These are phyloP conservation scores for Maconellicoccus hirsutus DNA, from an alignment of 1,140 invertebrate genomes.

Conservation along the genomic window DNA sequence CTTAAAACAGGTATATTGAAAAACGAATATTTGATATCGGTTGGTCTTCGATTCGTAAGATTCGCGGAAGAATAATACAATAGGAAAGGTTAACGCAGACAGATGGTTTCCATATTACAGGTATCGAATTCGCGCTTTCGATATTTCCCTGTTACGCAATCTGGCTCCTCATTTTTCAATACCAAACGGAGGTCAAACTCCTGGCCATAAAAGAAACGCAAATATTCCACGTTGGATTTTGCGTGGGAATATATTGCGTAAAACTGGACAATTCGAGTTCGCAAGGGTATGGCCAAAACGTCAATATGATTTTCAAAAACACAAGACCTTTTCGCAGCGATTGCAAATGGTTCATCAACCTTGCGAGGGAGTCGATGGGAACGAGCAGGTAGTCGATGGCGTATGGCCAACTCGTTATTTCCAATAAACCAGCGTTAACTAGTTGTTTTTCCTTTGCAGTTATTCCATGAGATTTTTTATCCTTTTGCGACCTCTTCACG, in stretches of 20 bases:
- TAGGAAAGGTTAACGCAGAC: neutral
- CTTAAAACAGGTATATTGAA: neutral
- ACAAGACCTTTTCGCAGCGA: neutral
- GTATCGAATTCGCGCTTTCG: slow-evolving; percentile 2
- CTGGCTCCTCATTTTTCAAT: neutral
- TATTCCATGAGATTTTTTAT: too few relatives aligned
- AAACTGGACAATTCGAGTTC: neutral
- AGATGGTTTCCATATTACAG: slow-evolving; percentile 9
- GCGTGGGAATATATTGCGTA: neutral
- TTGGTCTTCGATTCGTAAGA: neutral
- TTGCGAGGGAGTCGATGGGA: neutral
- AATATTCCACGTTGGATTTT: too few relatives aligned
- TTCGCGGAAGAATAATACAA: neutral
- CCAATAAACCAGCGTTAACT: too few relatives aligned
- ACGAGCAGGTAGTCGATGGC: neutral
- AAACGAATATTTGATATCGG: neutral
- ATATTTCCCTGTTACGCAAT: slow-evolving; percentile 4
- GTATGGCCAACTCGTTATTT: neutral
- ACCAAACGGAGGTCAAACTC: neutral
- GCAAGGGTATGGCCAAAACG: neutral
- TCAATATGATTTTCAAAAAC: neutral
- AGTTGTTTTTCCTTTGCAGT: too few relatives aligned
- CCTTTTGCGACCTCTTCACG: too few relatives aligned
- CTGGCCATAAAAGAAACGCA: neutral
- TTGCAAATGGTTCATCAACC: neutral